Base-by-base conservation (phyloP, 2,797 vertebrate genomes). In the Pagetopsis macropterus region DNA sequence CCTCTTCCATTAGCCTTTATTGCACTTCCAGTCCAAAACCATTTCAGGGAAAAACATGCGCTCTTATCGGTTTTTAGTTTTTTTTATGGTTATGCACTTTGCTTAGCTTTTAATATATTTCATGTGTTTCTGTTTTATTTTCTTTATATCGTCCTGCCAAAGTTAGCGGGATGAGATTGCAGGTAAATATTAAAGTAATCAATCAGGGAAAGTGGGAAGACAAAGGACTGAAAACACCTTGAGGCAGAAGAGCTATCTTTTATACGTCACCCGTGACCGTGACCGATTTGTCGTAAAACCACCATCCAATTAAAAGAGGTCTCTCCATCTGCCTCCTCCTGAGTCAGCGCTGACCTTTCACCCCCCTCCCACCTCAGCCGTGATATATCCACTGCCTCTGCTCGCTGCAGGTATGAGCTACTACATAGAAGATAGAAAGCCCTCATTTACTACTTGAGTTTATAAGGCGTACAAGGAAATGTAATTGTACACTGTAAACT, bases 101-200 rank as follows among this genome's bases (percentile, higher is more conserved):
- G 76, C 79, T 76, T 61, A 52, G 64, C 67, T 80, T 82, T 81
- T 78, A 70, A 85, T 83, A 66, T 75, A 65, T 75, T 83, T 86
- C 58, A 79, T 40, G 58, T 72, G 55, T 75, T 85, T 72, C 49
- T 50, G 41, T 61, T 71, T 74, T 70, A 66, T 70, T 81, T 64
- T 65, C 37, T 72, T 78, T 37, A 77, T 70, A 70, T 69, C 16
- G 0, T 40, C 17, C 9, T 51, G 16, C 45, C 57, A 17, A 41
- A 14, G 27, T 60, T 70, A 69, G 68, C 58, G 65, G 56, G 57
- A 45, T 11, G 46, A 57, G 44, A 72, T 50, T 13, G 62, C 62
- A 82, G 76, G 83, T 87, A 87, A 89, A 91, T 92, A 93, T 90
- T 90, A 88, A 87, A 81, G 82, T 76, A 75, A 92, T 93, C 90